Evolutionary conservation across 2,113 vertebrate genomes (phyloP), one percentile per base, ranked within the genome.

Genomic region (Spheniscus mendiculus): DNA sequence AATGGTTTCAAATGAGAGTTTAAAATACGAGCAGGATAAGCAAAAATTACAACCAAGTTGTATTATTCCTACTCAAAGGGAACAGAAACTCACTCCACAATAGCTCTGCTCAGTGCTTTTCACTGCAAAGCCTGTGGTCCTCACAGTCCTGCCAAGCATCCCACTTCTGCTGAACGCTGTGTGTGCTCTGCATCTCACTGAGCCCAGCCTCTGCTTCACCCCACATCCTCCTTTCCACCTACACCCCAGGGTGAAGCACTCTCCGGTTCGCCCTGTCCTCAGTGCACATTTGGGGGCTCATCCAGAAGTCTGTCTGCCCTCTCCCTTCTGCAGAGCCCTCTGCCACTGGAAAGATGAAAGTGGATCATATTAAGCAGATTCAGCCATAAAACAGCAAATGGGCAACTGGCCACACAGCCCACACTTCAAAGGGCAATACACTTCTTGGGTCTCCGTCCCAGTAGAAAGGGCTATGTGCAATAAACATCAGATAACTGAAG

Each of bases 401-500:
- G 74, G 78, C 76, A 71, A 69, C 21, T 38, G 30, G 40, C 73
- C 84, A 83, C 44, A 50, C n/a, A 88, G 52, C 88, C 90, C 63
- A 76, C 49, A 73, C 58, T 87, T 94, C 79, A 87, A 95, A 98
- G 93, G 36, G 45, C 66, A 66, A 62, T 34, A n/a, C 21, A 23
- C 49, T 92, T 87, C 70, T 50, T 27, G 69, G 65, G 85, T 66
- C 88, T 73, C 55, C 8, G 1, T 86, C 55, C 50, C 4, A 14
- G 55, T 62, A 92, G 76, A 77, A 93, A 94, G 7, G 40, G 11
- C 27, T 65, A 44, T 45, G 49, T 53, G 67, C 69, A 90, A 55
- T 83, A 89, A 95, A 93, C 47, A 38, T 72, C 88, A 86, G 92
- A 95, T 88, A 86, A 95, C 47, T 78, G 69, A 83, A 90, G 90